Base-by-base conservation (phyloP, 2,797 vertebrate genomes). In the Myiotriccus ornatus region DNA sequence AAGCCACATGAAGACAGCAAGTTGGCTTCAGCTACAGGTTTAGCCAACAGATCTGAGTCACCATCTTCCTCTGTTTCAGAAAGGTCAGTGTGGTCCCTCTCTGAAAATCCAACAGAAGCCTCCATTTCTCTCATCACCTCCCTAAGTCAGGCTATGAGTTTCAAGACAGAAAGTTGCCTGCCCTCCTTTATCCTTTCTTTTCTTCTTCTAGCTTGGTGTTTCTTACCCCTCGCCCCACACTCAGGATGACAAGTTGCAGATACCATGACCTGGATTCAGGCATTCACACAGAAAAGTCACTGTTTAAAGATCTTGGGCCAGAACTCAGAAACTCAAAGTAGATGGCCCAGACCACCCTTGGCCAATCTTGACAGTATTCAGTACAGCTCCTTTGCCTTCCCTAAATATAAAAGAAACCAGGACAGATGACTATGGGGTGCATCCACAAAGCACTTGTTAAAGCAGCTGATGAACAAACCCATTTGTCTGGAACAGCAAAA, bases 361-460 rank as follows among this genome's bases (percentile, higher is more conserved):
- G 57, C 53, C 89, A 80, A 5, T 10, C 52, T 16, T 30, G 69
- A 60, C 35, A 64, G 39, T 2, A 25, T 35, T 71, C 30, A 34
- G 32, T 8, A 73, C 69, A 79, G 65, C 27, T 88, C 59, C 70
- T 76, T 34, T 23, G 13, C 71, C 46, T 68, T 85, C 18, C 37
- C 50, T 37, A 87, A 77, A 84, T 25, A 75, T 13, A 87, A 87
- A 80, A 76, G 84, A 87, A 88, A 84, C 9, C 23, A 82, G 94
- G 88, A 34, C 95, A 94, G 81, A 91, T 77, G 85, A 53, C 94
- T 57, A 77, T 4, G 7, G 94, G 87, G 93, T 30, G 71, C 60
- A 88, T 28, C 19, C 7, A 6, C 83, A 77, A 63, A 91, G 87
- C 12, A 41, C 64, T 82, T 79, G 69, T 63, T 70, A 74, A 37